Evolutionary conservation across 2,113 vertebrate genomes (phyloP), one percentile per base, ranked within the genome.

Genomic region (Ivindomyrus marchei): DNA sequence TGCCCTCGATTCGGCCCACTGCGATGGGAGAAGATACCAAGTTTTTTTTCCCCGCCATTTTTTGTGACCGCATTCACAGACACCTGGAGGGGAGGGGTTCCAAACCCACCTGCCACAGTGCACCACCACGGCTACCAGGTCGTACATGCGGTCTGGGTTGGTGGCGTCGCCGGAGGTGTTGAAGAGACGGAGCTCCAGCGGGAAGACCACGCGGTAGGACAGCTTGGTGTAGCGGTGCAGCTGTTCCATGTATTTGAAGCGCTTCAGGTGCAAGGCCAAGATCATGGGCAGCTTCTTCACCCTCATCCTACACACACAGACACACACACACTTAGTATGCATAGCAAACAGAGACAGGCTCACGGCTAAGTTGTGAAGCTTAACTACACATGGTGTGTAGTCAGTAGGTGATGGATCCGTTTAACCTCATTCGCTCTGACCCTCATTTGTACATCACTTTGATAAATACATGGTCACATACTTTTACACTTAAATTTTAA

Each of bases 241-340:
- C 95, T 98, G 97, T 95, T 98, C 97, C 97, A 98, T 98, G 95
- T 98, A 98, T 27, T 98, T 98, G 92, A 98, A 98, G 93, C 97
- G 96, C 95, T 98, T 98, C 90, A 98, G 93, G 94, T 98, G 97
- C 93, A 98, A 96, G 4, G 97, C 97, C 58, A 98, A 95, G 92
- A 98, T 98, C 97, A 98, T 98, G 88, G 97, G 97, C 66, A 98
- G 95, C 95, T 98, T 98, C 91, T 98, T 98, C 56, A 98, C 97
- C 90, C 97, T 93, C 97, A 98, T 98, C 92, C 97, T 98, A 92
- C 31, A 84, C 45, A 21, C 85, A 56, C 45, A 90, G 42, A 58
- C 13, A 88, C 24, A 24, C 42, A 53, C 45, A 85, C 45, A 74
- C 24, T 36, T 49, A 58, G 36, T 62, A 49, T 13, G 27, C 86